Conservation (phyloP, 2,113 vertebrate genomes). For the Potamarius usumacintae region DNA sequence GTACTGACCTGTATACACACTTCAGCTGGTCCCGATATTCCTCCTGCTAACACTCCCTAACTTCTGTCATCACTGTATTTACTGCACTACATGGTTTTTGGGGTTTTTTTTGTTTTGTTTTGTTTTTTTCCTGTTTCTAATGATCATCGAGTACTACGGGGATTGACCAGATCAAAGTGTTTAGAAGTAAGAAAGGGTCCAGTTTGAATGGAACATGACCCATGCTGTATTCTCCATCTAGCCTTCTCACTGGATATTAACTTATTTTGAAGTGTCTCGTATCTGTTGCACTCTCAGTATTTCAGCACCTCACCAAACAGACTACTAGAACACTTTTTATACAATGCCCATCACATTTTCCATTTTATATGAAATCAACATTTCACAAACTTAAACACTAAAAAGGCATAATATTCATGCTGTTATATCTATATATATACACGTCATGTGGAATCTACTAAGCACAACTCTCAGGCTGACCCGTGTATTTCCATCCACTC, state of each 20-base stretch:
- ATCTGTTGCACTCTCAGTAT: not conserved
- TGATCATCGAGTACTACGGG: not conserved
- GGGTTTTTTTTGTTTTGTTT: not conserved
- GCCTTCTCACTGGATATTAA: constrained; percentile 14
- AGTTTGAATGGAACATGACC: not conserved
- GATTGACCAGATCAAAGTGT: not conserved
- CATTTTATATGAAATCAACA: not conserved
- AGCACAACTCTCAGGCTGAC: constrained; percentile 38
- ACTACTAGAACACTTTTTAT: constrained; percentile 11
- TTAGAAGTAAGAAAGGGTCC: not conserved
- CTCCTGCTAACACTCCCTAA: not conserved
- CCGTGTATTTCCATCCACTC: not conserved
- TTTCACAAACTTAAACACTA: constrained; percentile 1
- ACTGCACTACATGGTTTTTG: not conserved
- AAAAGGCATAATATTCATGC: not conserved
- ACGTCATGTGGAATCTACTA: constrained; percentile 11
- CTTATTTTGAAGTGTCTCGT: not conserved
- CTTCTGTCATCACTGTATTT: not conserved
- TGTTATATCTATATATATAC: not conserved
- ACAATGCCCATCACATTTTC: constrained; percentile 15
- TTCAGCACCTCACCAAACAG: constrained; percentile 22
- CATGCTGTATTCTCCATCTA: not conserved
- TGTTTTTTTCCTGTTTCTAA: not conserved
- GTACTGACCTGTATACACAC: not conserved
- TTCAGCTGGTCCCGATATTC: not conserved